Percentiles rank a stretch among this genome's conserved stretches.
These are phyloP conservation scores for Caenorhabditis sulstoni DNA, from an alignment of 2,888 invertebrate genomes.

Conservation along the genomic window DNA sequence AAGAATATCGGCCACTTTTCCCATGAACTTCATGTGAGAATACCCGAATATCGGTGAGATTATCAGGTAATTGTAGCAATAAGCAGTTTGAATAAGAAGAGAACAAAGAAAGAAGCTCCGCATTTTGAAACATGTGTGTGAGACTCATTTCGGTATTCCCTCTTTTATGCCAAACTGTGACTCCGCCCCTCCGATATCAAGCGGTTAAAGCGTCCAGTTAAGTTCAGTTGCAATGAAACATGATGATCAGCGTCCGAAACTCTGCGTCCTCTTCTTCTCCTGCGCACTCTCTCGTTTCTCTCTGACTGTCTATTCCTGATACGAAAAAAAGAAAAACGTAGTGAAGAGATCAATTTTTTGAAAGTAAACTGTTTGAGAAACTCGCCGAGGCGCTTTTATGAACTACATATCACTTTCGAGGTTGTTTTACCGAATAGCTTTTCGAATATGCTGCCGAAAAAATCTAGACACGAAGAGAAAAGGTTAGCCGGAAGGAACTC, in stretches of 20 bases:
- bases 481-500: too few species aligned
- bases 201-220: not conserved
- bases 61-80: slow-evolving; percentile 51
- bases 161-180: not conserved
- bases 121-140: too few species aligned
- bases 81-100: not conserved
- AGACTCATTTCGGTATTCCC: not conserved
- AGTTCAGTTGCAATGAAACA: slow-evolving; percentile 35
- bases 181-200: too few species aligned
- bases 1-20: slow-evolving; percentile 55
- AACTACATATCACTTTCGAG: too few species aligned
- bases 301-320: slow-evolving; percentile 12
- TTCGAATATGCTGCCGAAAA: too few species aligned
- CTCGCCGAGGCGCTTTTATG: too few species aligned
- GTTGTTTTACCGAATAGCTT: too few species aligned
- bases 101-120: not conserved
- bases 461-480: too few species aligned
- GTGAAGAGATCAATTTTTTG: too few species aligned
- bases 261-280: slow-evolving; percentile 5
- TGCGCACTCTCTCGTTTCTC: not conserved
- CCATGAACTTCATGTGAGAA: slow-evolving; percentile 62
- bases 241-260: slow-evolving; percentile 29
- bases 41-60: slow-evolving; percentile 57
- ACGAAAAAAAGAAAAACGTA: too few species aligned
- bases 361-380: too few species aligned